Evolutionary conservation across 2,797 vertebrate genomes (phyloP).

Genomic region (Ispidina lecontei): DNA sequence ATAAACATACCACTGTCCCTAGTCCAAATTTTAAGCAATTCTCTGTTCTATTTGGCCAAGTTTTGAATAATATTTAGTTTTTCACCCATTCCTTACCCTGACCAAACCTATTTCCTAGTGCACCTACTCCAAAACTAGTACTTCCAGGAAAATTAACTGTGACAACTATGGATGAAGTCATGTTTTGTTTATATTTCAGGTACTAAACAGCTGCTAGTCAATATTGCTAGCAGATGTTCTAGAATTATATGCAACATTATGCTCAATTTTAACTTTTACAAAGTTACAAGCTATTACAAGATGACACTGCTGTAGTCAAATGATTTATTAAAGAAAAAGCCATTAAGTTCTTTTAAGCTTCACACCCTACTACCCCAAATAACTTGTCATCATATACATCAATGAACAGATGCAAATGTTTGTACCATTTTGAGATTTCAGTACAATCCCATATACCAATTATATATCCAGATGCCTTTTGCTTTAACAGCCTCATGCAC

Average conservation of each 20-base stretch:
- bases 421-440: constrained; percentile 1
- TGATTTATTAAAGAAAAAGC: constrained; percentile 77
- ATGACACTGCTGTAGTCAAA: constrained; percentile 60
- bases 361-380: constrained; percentile 53
- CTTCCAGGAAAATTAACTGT: constrained; percentile 55
- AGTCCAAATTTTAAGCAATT: not conserved
- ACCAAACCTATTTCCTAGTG: not conserved
- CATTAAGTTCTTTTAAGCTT: constrained; percentile 61
- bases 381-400: constrained; percentile 1
- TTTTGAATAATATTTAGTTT: not conserved
- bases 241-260: constrained; percentile 80
- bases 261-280: constrained; percentile 72
- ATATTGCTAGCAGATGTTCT: constrained; percentile 79
- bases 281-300: constrained; percentile 75
- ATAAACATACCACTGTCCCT: not conserved
- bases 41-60: not conserved
- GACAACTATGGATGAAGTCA: constrained; percentile 48
- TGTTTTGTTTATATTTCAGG: constrained; percentile 78
- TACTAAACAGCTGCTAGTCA: constrained; percentile 78
- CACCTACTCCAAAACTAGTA: not conserved
- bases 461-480: constrained; percentile 24
- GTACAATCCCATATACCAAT: not conserved
- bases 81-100: not conserved
- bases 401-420: constrained; percentile 16
- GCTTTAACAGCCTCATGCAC: not conserved